Conservation (phyloP, 2,888 invertebrate genomes). For the Drepana falcataria region DNA sequence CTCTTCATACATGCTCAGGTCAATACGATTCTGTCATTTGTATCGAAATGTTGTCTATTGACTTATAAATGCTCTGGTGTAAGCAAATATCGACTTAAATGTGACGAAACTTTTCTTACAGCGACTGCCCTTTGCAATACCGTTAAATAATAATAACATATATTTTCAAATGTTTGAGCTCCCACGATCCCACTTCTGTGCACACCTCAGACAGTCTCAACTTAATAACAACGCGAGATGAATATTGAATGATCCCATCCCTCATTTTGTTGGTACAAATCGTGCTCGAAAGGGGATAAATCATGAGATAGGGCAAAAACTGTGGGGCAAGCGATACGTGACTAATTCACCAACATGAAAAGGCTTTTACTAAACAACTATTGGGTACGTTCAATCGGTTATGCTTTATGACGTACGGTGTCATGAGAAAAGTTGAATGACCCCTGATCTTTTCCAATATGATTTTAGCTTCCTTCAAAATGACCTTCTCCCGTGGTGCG, state of each 20-base stretch:
- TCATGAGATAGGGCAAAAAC: conserved; percentile 41
- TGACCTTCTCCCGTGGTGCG: too few relatives aligned
- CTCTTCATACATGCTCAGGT: too few relatives aligned
- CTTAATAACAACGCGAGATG: conserved; percentile 22
- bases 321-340: conserved; percentile 35
- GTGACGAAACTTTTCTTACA: too few relatives aligned
- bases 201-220: conserved; percentile 2
- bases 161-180: background rate
- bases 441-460: background rate
- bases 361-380: conserved; percentile 49
- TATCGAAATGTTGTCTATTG: too few relatives aligned
- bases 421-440: conserved; percentile 7
- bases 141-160: background rate
- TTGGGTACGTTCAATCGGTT: conserved; percentile 29
- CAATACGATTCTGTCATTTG: too few relatives aligned
- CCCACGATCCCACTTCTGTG: conserved; percentile 13
- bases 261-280: conserved; percentile 46
- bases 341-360: conserved; percentile 50
- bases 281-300: conserved; percentile 34
- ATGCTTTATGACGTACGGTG: conserved; percentile 15
- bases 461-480: too few relatives aligned
- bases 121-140: background rate
- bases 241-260: conserved; percentile 31
- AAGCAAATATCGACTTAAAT: too few relatives aligned
- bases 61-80: too few relatives aligned